Base-by-base conservation (phyloP, 2,797 vertebrate genomes). In the Coccyzus lansbergi region DNA sequence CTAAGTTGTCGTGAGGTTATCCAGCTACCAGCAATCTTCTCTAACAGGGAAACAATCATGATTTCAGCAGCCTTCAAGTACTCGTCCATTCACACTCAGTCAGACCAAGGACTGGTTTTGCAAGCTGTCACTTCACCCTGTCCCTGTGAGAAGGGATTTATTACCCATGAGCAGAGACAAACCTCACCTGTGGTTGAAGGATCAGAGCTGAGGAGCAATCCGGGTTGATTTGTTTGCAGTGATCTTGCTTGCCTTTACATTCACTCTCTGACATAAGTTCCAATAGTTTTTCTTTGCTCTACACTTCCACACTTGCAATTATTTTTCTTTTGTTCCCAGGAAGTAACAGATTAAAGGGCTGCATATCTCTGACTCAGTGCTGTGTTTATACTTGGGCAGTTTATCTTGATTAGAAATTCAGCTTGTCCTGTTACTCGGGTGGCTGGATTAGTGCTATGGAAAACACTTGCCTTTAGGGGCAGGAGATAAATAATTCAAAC, bases 351-450 rank as follows among this genome's bases (percentile, higher is more conserved):
- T 65, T 28, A 83, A 90, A 81, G 51, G n/a, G 20, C 51, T 63
- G 38, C 34, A 55, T 38, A 22, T 42, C 18, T 77, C 67, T 8
- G 59, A 55, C 46, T 52, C 67, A 28, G 38, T 2, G 0, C 62
- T 20, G 13, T 72, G n/a, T 86, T 81, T 95, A 56, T n/a, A 63
- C 40, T 75, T 12, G 31, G 44, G 16, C 4, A 2, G 81, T 92
- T 86, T 42, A 94, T 13, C 83, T 64, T 56, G 24, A 82, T 91
- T 79, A 70, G 63, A 92, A 94, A 91, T 72, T 83, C 85, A 83
- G 34, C 40, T 49, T 81, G 69, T 83, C 31, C 58, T 74, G 1
- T 62, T 81, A 38, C 67, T 91, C 72, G 52, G 19, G 67, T 90
- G 56, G 71, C 80, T 79, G 31, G 63, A 75, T 75, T 87, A 70